Evolutionary conservation across 1,140 invertebrate species (phyloP).

Genomic region (Bombus soroeensis): DNA sequence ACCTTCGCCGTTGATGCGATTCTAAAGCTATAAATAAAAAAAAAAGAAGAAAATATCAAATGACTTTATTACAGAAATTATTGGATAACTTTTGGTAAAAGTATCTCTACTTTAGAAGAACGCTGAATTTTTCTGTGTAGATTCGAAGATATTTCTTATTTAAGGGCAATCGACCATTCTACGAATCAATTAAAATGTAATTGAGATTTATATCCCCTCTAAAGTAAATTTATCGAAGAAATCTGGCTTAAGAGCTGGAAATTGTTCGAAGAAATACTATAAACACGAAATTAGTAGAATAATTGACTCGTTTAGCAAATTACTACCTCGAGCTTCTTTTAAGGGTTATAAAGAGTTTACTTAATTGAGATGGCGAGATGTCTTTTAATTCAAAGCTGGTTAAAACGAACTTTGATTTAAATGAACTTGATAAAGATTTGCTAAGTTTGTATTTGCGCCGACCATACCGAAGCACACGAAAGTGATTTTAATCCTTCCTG

Average conservation of each 20-base stretch:
- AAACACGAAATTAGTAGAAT: not conserved
- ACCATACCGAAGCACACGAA: too few relatives aligned
- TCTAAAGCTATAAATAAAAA: too few relatives aligned
- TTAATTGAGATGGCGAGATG: constrained; percentile 8
- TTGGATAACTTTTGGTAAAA: too few relatives aligned
- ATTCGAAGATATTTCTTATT: not conserved
- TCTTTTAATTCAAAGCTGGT: not conserved
- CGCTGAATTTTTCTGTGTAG: not conserved
- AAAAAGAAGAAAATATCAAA: too few relatives aligned
- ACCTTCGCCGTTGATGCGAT: too few relatives aligned
- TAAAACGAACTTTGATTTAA: not conserved
- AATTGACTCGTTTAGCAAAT: not conserved
- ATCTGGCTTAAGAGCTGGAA: not conserved
- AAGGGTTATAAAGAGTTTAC: not conserved
- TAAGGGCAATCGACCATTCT: not conserved
- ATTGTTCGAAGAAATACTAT: not conserved
- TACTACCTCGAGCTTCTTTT: not conserved
- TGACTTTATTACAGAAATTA: too few relatives aligned
- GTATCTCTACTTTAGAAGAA: not conserved
- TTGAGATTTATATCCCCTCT: not conserved
- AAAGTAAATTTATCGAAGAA: not conserved
- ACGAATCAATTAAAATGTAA: not conserved
- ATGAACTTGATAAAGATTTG: not conserved
- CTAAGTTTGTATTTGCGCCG: too few relatives aligned
- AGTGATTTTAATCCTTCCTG: too few relatives aligned